Evolutionary conservation across 2,888 invertebrate genomes (phyloP).

Genomic region (Molorchus minor): DNA sequence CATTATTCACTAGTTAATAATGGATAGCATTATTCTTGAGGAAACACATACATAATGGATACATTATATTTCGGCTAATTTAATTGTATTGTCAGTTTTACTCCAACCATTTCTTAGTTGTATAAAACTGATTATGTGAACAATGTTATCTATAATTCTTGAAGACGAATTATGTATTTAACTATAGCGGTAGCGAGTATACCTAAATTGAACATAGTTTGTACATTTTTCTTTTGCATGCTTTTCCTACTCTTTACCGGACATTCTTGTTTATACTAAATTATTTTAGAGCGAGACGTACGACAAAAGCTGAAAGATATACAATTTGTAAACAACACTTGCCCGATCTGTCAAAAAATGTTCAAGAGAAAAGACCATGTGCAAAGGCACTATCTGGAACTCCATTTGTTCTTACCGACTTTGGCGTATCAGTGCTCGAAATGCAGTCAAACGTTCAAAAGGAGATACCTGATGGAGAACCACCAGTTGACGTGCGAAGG

Average conservation of each 20-base stretch:
- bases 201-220: no score
- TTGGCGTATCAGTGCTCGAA: conserved; percentile 38
- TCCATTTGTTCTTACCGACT: conserved; percentile 33
- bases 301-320: conserved; percentile 37
- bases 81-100: no score
- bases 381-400: conserved; percentile 26
- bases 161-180: no score
- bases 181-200: no score
- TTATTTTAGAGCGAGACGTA: neutral
- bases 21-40: no score
- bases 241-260: neutral
- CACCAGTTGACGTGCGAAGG: conserved; percentile 37
- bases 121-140: no score
- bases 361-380: conserved; percentile 50
- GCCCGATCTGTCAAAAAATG: conserved; percentile 43
- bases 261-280: neutral
- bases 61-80: no score
- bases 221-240: no score
- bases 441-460: conserved; percentile 42
- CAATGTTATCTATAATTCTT: no score
- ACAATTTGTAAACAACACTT: conserved; percentile 41
- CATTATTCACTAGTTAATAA: no score
- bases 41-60: no score
- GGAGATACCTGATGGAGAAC: conserved; percentile 44
- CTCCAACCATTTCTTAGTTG: no score